Percentiles rank a stretch among this genome's conserved stretches.
These are phyloP conservation scores for Linnaemya tessellans DNA, from an alignment of 2,888 invertebrate genomes.

Conservation along the genomic window DNA sequence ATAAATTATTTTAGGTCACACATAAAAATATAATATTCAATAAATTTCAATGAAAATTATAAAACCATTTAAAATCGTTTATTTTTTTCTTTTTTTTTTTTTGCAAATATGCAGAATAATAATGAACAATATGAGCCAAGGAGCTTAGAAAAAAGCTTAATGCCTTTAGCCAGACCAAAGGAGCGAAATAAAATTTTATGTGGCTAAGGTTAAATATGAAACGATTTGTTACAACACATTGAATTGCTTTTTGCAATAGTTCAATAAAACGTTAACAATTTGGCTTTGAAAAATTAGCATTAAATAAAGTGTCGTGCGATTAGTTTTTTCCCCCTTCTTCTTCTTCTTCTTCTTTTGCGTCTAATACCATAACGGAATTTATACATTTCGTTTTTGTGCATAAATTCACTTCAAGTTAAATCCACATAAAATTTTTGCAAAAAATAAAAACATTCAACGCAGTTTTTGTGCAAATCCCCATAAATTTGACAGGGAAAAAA, in stretches of 20 bases:
- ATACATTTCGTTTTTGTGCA: slow-evolving; percentile 41
- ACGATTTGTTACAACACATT: slow-evolving; percentile 66
- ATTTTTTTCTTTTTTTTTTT: too few relatives aligned
- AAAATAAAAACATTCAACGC: slow-evolving; percentile 10
- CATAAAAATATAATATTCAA: slow-evolving; percentile 8
- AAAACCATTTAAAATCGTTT: slow-evolving; percentile 24
- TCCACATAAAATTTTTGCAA: slow-evolving; percentile 43
- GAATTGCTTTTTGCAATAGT: slow-evolving; percentile 62
- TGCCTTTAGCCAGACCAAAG: slow-evolving; percentile 18
- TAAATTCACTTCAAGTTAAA: slow-evolving; percentile 58
- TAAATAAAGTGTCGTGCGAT: slow-evolving; percentile 7
- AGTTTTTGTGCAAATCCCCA: slow-evolving; percentile 35
- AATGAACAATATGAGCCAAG: background rate
- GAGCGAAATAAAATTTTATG: slow-evolving; percentile 51
- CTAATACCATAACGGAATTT: background rate
- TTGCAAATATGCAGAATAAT: background rate
- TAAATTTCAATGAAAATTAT: slow-evolving; percentile 53
- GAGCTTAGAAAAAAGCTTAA: background rate
- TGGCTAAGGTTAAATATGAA: slow-evolving; percentile 53
- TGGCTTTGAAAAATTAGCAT: slow-evolving; percentile 23
- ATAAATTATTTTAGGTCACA: background rate
- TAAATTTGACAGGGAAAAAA: slow-evolving; percentile 47
- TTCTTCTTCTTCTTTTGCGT: too few relatives aligned
- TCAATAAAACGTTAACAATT: slow-evolving; percentile 65
- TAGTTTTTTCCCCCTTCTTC: too few relatives aligned